Base-by-base conservation (phyloP, 1,140 invertebrate species). In the Calycopis cecrops region DNA sequence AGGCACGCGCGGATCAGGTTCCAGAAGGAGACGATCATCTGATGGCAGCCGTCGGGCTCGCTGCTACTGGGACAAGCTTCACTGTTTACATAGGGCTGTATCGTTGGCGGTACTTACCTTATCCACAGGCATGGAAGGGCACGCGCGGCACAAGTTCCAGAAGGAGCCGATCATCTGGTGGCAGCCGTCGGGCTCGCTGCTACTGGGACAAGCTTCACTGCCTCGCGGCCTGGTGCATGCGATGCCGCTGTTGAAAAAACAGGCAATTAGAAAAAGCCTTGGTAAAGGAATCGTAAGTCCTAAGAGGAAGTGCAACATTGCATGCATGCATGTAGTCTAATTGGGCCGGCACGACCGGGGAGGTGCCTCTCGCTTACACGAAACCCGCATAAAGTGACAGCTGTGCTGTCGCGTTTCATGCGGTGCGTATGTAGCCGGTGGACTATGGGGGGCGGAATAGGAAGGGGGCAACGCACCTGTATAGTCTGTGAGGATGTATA, bases 11-110 rank as follows among this genome's bases (percentile, higher is more conserved):
- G 93, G 90, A 95, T 96, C 89, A 96, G 90, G 90, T 96, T 96
- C 94, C 94, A 96, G 91, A 96, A 96, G 91, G 95, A 96, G 89
- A 94, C 95, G 90, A 96, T 96, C 94, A 96, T 96, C 80, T 88
- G 80, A 68, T 44, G 56, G 71, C 67, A 71, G 78, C 83, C 80
- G 69, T 71, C 62, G 60, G 74, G 81, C 75, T 71, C 69, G 63
- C 59, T 60, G 53, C 57, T 50, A 57, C 56, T 58, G 60, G 71
- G 67, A 48, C 57, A 69, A 66, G 65, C 66, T 71, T 60, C 21
- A 56, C 70, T 59, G 66, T n/a, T n/a, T n/a, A n/a, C n/a, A n/a
- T n/a, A n/a, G 21, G 21, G 21, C 21, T 28, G 6, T 3, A 28
- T 28, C 6, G 6, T 3, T 2, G 6, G 6, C 21, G 6, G 21